Percentiles rank a stretch among this genome's conserved stretches.
Conservation (phyloP, 2,797 vertebrate species). For the Delichon dasypus region DNA sequence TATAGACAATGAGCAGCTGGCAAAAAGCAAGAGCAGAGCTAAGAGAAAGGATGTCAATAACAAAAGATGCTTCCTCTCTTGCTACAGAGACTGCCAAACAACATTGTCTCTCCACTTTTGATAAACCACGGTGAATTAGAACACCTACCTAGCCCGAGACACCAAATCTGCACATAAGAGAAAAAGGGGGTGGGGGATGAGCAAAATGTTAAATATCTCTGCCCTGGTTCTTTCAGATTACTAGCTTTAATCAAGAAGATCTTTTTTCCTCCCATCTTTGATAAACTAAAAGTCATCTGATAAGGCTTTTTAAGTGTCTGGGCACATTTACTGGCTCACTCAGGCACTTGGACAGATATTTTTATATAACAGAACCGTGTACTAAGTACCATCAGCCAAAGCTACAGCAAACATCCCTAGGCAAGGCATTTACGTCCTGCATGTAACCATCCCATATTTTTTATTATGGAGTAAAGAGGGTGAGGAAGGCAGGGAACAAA, state of each 20-base stretch:
- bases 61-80: constrained; percentile 74
- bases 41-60: constrained; percentile 75
- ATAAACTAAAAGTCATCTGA: constrained; percentile 6
- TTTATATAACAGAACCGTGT: neutral
- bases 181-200: neutral
- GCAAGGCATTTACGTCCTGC: neutral
- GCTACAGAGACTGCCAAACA: constrained; percentile 69
- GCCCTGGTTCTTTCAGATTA: neutral
- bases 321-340: neutral
- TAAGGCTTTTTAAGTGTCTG: constrained; percentile 4
- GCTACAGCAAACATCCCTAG: neutral
- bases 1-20: constrained; percentile 68
- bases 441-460: neutral
- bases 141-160: constrained; percentile 7
- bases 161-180: constrained; percentile 25
- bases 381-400: neutral
- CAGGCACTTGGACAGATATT: neutral
- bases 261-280: neutral
- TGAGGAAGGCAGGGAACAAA: neutral
- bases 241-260: constrained; percentile 11
- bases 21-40: constrained; percentile 70
- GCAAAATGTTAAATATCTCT: neutral
- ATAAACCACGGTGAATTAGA: constrained; percentile 60
- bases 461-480: neutral
- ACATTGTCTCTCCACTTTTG: constrained; percentile 59